phyloP scores from a whole-genome alignment of 2,797 vertebrate species.

The Hyperoplus lanceolatus region DNA sequence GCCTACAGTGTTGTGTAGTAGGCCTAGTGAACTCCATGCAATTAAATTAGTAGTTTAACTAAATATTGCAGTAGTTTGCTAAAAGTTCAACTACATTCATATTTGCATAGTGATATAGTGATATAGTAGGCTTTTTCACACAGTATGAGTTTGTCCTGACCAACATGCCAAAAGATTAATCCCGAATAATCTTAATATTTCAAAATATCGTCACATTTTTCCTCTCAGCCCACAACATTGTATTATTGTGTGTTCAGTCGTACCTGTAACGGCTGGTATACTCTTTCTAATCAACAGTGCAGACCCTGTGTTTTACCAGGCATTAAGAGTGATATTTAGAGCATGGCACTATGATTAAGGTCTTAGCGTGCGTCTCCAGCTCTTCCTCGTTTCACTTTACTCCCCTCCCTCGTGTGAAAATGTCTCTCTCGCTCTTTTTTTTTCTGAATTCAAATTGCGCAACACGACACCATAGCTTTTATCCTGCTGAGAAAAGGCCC shows the following conservation, averaged over 20 bases:
- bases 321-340: conserved; percentile 80
- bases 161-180: conserved; percentile 23
- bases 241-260: conserved; percentile 59
- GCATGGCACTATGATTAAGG: conserved; percentile 79
- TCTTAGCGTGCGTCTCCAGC: conserved; percentile 77
- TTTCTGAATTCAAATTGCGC: conserved; percentile 48
- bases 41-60: too few relatives aligned
- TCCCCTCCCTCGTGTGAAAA: conserved; percentile 73
- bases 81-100: too few relatives aligned
- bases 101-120: too few relatives aligned
- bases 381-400: conserved; percentile 64
- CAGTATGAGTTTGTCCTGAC: background rate
- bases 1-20: background rate
- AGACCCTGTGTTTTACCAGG: conserved; percentile 80
- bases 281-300: conserved; percentile 77
- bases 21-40: too few relatives aligned
- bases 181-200: conserved; percentile 49
- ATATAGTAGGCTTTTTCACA: background rate
- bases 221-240: conserved; percentile 44
- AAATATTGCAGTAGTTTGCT: too few relatives aligned
- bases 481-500: conserved; percentile 34
- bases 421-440: conserved; percentile 24
- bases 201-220: conserved; percentile 38
- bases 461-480: conserved; percentile 70
- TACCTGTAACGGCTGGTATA: conserved; percentile 63